These are phyloP conservation scores for Drosophila saltans DNA, from an alignment of 1,140 invertebrate species.

Conservation along the genomic window DNA sequence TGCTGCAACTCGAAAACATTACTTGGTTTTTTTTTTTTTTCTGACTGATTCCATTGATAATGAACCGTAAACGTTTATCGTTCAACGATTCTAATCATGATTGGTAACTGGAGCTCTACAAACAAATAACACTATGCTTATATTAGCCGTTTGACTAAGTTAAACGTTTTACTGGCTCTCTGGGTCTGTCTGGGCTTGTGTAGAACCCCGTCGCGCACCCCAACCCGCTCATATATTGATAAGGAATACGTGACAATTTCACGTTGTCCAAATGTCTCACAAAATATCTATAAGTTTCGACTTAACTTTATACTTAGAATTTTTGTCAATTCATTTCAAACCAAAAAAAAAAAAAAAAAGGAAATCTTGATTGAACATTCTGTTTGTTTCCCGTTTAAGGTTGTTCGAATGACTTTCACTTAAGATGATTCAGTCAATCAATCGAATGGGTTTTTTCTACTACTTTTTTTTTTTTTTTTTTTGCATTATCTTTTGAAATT, in stretches of 20 bases:
- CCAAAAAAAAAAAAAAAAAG: neutral
- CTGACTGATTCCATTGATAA: constrained; percentile 1
- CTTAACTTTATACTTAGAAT: no score
- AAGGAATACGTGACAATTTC: constrained; percentile 67
- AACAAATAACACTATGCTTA: neutral
- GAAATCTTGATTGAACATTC: neutral
- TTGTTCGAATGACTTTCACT: neutral
- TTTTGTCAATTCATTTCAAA: neutral
- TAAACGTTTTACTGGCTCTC: constrained; percentile 29
- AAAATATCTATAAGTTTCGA: neutral
- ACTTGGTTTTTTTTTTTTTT: neutral
- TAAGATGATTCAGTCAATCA: neutral
- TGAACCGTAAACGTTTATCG: constrained; percentile 20
- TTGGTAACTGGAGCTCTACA: neutral
- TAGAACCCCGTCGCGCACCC: neutral
- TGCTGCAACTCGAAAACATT: neutral
- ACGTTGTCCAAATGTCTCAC: constrained; percentile 18
- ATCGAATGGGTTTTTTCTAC: neutral
- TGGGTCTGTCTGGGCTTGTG: constrained; percentile 2
- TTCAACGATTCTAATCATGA: constrained; percentile 1
- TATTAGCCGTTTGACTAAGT: constrained; percentile 26
- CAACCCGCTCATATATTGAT: constrained; percentile 28
- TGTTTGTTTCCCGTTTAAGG: neutral
- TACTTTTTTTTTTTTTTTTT: neutral
- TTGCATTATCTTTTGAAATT: neutral